phyloP scores from a whole-genome alignment of 2,797 vertebrate species.

The Melanotaenia nigrans region DNA sequence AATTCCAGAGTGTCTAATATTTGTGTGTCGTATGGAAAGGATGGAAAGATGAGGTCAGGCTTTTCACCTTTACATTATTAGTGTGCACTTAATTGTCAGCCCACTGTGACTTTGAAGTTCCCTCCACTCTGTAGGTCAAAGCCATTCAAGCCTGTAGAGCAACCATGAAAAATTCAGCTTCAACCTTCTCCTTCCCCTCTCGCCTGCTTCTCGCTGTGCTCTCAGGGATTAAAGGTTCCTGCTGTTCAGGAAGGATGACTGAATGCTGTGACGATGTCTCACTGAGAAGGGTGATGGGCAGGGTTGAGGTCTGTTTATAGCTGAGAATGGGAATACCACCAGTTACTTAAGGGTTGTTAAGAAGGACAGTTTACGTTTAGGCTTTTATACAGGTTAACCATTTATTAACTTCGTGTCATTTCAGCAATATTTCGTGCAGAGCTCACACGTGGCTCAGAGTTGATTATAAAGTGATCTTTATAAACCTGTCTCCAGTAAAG shows the following conservation, averaged over 20 bases:
- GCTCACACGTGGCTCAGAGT: background rate
- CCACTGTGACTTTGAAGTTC: constrained; percentile 60
- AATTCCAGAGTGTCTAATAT: constrained; percentile 1
- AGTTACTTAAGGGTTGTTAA: constrained; percentile 19
- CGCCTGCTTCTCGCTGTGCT: constrained; percentile 40
- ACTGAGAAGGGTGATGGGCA: constrained; percentile 42
- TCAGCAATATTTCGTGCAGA: background rate
- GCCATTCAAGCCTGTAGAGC: constrained; percentile 54
- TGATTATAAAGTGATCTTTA: background rate
- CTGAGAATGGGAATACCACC: constrained; percentile 50
- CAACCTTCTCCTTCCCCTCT: constrained; percentile 67
- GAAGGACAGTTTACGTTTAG: background rate
- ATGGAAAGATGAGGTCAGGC: constrained; percentile 26
- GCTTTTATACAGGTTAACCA: background rate
- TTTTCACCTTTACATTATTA: constrained; percentile 43
- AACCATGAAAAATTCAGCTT: constrained; percentile 78
- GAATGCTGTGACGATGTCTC: constrained; percentile 59
- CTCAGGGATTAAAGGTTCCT: constrained; percentile 52
- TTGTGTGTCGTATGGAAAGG: constrained; percentile 17
- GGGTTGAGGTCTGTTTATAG: constrained; percentile 17
- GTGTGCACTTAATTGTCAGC: constrained; percentile 31
- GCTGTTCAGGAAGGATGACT: constrained; percentile 60
- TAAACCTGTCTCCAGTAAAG: background rate
- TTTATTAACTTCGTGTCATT: background rate
- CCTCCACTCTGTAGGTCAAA: constrained; percentile 35